Evolutionary conservation across 2,113 vertebrate species (phyloP).

Genomic region (Gallinago undulata): DNA sequence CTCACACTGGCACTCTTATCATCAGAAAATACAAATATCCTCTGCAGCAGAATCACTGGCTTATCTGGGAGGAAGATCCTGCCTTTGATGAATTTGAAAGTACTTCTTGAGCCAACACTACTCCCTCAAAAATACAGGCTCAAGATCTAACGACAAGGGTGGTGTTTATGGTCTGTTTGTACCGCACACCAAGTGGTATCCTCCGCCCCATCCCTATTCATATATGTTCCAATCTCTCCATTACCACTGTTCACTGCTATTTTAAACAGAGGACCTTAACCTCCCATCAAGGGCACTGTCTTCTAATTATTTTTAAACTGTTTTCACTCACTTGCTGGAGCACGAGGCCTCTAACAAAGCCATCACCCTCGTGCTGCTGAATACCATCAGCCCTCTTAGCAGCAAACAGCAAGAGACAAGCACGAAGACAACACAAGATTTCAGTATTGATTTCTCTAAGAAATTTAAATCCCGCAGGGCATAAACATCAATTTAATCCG

Average conservation of each 20-base stretch:
- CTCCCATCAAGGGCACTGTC: background rate
- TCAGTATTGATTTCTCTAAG: constrained; percentile 63
- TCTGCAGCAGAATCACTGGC: background rate
- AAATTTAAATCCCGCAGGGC: constrained; percentile 62
- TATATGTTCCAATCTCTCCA: background rate
- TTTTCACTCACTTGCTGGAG: background rate
- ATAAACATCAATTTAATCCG: constrained; percentile 68
- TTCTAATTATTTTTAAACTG: background rate
- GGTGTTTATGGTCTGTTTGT: background rate
- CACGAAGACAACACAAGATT: constrained; percentile 51
- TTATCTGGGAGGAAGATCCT: constrained; percentile 42
- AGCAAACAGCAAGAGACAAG: constrained; percentile 55
- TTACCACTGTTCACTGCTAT: background rate
- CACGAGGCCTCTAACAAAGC: background rate
- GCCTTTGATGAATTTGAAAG: constrained; percentile 23
- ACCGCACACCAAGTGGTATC: rapidly evolving
- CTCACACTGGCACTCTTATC: constrained; percentile 19
- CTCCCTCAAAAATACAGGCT: background rate
- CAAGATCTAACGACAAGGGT: background rate
- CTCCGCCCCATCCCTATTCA: background rate
- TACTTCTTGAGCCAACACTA: background rate
- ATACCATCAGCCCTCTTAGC: constrained; percentile 10
- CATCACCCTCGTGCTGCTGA: background rate
- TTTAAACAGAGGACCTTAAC: background rate
- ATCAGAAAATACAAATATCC: constrained; percentile 46